Evolutionary conservation across 2,888 invertebrate species (phyloP).

Genomic region (Hemaris fuciformis): DNA sequence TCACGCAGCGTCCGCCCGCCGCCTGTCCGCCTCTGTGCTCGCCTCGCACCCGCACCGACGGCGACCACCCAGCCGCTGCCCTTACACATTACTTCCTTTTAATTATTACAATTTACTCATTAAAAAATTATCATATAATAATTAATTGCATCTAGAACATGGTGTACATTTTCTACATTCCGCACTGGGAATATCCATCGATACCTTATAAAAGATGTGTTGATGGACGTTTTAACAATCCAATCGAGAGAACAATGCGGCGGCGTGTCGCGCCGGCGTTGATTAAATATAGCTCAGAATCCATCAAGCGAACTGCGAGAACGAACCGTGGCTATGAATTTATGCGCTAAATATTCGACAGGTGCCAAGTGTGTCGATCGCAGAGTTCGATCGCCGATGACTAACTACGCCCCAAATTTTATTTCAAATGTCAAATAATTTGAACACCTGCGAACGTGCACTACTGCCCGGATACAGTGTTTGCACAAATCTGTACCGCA

Average conservation of each 20-base stretch:
- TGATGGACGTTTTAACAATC: constrained; percentile 60
- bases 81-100: not conserved
- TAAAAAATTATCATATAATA: not conserved
- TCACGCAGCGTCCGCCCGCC: constrained; percentile 61
- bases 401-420: constrained; percentile 80
- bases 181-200: constrained; percentile 40
- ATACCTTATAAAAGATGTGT: constrained; percentile 61
- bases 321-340: constrained; percentile 78
- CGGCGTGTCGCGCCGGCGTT: constrained; percentile 66
- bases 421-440: constrained; percentile 81
- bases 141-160: not conserved
- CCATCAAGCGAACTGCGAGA: constrained; percentile 71
- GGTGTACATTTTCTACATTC: not conserved
- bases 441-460: constrained; percentile 59
- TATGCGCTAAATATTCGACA: constrained; percentile 81
- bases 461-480: not conserved
- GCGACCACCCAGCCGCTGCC: constrained; percentile 7
- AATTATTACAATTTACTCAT: not conserved
- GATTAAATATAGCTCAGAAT: constrained; percentile 80
- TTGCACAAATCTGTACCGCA: not conserved
- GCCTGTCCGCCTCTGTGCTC: constrained; percentile 24
- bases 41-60: constrained; percentile 8
- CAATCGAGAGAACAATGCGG: constrained; percentile 74
- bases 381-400: constrained; percentile 77
- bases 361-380: constrained; percentile 82